These are phyloP conservation scores for Pristionchus fissidentatus DNA, from an alignment of 2,888 invertebrate species.

Conservation along the genomic window DNA sequence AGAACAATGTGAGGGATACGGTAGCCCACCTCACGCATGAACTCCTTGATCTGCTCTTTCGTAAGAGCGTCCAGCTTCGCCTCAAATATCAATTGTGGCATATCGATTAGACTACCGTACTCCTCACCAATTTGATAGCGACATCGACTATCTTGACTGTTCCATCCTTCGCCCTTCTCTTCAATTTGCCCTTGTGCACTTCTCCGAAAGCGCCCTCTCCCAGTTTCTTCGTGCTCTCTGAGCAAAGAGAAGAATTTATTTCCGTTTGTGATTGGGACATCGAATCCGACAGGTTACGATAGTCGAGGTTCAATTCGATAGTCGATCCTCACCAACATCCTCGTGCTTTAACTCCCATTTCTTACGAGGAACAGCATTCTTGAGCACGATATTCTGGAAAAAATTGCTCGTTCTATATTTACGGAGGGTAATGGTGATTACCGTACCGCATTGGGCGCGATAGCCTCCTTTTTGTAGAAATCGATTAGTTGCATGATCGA, in stretches of 20 bases:
- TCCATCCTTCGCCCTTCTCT: slow-evolving; percentile 17
- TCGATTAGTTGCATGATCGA: slow-evolving; percentile 19
- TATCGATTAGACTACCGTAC: not conserved
- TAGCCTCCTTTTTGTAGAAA: slow-evolving; percentile 20
- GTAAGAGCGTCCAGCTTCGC: slow-evolving; percentile 46
- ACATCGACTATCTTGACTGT: slow-evolving; percentile 10
- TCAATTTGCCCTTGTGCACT: slow-evolving; percentile 18
- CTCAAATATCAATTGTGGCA: not conserved
- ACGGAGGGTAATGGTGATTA: not conserved
- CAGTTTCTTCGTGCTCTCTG: slow-evolving; percentile 43
- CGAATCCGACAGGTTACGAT: not conserved
- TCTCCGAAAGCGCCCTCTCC: slow-evolving; percentile 47
- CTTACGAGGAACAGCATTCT: not conserved
- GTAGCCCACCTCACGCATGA: slow-evolving; percentile 46
- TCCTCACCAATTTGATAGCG: slow-evolving; percentile 36
- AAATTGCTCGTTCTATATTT: not conserved
- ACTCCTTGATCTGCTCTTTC: slow-evolving; percentile 48
- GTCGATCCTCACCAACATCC: slow-evolving; percentile 22
- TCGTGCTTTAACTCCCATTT: slow-evolving; percentile 44
- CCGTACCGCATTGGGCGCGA: not conserved
- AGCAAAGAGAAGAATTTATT: not conserved
- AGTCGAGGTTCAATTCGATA: too few relatives aligned
- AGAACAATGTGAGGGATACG: not conserved
- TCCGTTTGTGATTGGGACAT: not conserved
- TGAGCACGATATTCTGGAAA: not conserved